Evolutionary conservation across 2,113 vertebrate genomes (phyloP), one percentile per base, ranked within the genome.

Genomic region (Pyxicephalus adspersus): DNA sequence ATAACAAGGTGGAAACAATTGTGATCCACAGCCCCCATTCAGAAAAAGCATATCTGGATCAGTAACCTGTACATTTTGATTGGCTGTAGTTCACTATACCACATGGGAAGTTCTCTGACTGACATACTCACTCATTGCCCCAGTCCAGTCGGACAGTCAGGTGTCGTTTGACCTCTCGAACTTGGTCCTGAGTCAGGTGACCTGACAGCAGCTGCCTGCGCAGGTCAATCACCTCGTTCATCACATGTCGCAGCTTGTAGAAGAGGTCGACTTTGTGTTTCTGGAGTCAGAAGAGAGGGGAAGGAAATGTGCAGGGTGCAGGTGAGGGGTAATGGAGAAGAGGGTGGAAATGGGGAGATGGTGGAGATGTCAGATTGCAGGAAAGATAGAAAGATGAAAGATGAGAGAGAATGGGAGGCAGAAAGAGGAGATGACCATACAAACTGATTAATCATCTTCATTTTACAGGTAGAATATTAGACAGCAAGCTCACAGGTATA

Each of bases 251-350:
- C 52, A 98, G 93, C 64, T 98, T 98, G 91, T 96, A 97, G 92
- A 98, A 98, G 70, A 98, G 95, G 89, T 98, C 97, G 83, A 98
- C 95, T 87, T 97, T 98, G 87, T 98, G 96, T 88, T 97, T 98
- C 96, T 98, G 85, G 52, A 83, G 86, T 85, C 83, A 82, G 50
- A 9, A 45, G 6, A 58, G 17, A 3, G 74, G 60, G 29, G 29
- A 26, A 1, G 20, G 19, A 84, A 83, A 77, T 83, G 5, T 80
- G 66, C 85, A 81, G 25, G n/a, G n/a, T 9, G 18, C 2, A 22
- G 19, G 26, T 16, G 9, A 8, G n/a, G 38, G 2, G 9, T n/a
- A 17, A 51, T 45, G 45, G 26, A 4, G n/a, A 17, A 25, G 45
- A 29, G 61, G 18, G 45, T 25, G 45, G 17, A n/a, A 29, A 3